Conservation (phyloP, 2,888 invertebrate genomes). For the Ornithoptera alexandrae region DNA sequence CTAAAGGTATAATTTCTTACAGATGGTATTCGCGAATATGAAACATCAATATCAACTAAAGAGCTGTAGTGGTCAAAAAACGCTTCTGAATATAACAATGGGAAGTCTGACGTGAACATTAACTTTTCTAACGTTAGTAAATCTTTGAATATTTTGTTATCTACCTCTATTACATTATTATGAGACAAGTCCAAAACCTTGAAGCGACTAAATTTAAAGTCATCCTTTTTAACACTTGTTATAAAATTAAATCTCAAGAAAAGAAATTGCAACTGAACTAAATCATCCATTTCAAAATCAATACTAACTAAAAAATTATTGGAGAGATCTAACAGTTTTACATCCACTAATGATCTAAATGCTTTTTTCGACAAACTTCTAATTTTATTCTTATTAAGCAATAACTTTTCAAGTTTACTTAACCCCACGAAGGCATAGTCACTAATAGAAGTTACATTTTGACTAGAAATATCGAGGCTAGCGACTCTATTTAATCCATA, state of each 20-base stretch:
- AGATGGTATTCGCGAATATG: conserved; percentile 44
- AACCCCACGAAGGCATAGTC: conserved; percentile 56
- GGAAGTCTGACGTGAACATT: neutral
- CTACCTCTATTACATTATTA: conserved; percentile 53
- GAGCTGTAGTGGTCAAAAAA: conserved; percentile 50
- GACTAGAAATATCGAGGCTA: conserved; percentile 13
- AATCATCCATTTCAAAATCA: conserved; percentile 49
- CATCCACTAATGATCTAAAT: conserved; percentile 44
- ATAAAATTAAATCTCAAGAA: conserved; percentile 50
- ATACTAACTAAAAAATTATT: conserved; percentile 50
- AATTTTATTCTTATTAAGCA: conserved; percentile 54
- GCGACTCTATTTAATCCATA: conserved; percentile 49
- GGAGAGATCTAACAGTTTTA: conserved; percentile 53
- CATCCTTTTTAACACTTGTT: conserved; percentile 42
- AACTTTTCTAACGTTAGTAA: conserved; percentile 42
- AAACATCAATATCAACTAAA: conserved; percentile 56
- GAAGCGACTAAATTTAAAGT: conserved; percentile 46
- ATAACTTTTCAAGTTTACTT: conserved; percentile 40
- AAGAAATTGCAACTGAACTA: conserved; percentile 46
- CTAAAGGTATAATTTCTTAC: conserved; percentile 56
- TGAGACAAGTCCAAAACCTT: conserved; percentile 56
- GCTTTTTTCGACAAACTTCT: conserved; percentile 42
- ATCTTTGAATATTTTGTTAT: conserved; percentile 47
- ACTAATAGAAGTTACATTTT: conserved; percentile 43
- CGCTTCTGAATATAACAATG: conserved; percentile 39